Evolutionary conservation across 2,888 invertebrate species (phyloP).

Genomic region (Drosophila neonasuta): DNA sequence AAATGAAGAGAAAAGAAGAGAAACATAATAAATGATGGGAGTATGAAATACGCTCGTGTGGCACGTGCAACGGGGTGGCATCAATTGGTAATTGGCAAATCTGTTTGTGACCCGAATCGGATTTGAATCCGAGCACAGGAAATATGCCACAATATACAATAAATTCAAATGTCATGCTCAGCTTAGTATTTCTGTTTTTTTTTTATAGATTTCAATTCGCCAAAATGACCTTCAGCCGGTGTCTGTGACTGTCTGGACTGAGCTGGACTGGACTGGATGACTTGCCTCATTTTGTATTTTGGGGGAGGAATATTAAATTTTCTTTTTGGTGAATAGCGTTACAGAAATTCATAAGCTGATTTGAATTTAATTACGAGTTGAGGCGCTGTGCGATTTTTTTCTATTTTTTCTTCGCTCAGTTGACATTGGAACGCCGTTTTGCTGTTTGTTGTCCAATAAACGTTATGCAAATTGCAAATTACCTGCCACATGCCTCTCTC

Average conservation of each 20-base stretch:
- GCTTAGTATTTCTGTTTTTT: neutral
- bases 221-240: constrained; percentile 2
- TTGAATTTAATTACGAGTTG: constrained; percentile 68
- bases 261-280: constrained; percentile 1
- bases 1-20: too few species aligned
- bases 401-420: constrained; percentile 13
- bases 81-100: constrained; percentile 8
- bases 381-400: constrained; percentile 15
- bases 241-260: neutral
- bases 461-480: constrained; percentile 67
- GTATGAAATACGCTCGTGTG: constrained; percentile 40
- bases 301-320: constrained; percentile 31
- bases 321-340: constrained; percentile 24
- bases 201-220: neutral
- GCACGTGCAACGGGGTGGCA: neutral
- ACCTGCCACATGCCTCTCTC: constrained; percentile 16
- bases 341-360: constrained; percentile 53
- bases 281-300: constrained; percentile 10
- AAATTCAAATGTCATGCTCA: constrained; percentile 6
- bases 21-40: constrained; percentile 7
- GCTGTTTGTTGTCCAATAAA: constrained; percentile 52
- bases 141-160: neutral
- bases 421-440: constrained; percentile 44
- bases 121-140: neutral
- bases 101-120: constrained; percentile 5